Evolutionary conservation across 2,113 vertebrate genomes (phyloP).

Genomic region (Rhinogobius similis): DNA sequence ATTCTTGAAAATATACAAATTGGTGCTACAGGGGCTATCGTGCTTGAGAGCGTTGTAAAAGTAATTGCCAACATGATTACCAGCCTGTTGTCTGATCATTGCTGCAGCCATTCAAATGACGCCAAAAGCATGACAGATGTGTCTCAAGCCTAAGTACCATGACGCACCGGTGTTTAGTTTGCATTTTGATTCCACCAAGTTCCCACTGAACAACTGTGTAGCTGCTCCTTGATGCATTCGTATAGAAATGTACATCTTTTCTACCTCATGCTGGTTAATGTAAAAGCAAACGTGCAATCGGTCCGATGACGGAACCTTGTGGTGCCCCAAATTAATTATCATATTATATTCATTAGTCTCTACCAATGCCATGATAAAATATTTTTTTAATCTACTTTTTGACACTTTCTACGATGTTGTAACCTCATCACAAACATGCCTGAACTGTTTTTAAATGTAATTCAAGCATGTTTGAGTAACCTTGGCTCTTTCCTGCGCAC

Average conservation of each 20-base stretch:
- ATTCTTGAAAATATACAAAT: not conserved
- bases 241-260: not conserved
- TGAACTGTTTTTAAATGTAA: too few relatives aligned
- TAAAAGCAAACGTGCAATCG: not conserved
- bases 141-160: not conserved
- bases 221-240: not conserved
- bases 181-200: not conserved
- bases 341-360: not conserved
- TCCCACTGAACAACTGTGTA: not conserved
- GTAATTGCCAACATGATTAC: not conserved
- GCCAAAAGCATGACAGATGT: conserved; percentile 10
- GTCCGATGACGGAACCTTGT: not conserved
- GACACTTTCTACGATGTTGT: too few relatives aligned
- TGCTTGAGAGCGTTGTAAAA: not conserved
- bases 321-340: not conserved
- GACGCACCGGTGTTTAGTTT: not conserved
- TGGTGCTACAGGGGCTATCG: not conserved
- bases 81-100: conserved; percentile 3
- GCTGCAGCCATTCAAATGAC: not conserved
- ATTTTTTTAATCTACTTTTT: too few relatives aligned
- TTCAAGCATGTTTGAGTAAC: too few relatives aligned
- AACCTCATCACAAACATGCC: too few relatives aligned
- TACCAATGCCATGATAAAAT: not conserved
- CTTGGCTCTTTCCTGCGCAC: too few relatives aligned
- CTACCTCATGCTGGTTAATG: not conserved